Evolutionary conservation across 2,113 vertebrate genomes (phyloP).

Genomic region (Lagopus muta): DNA sequence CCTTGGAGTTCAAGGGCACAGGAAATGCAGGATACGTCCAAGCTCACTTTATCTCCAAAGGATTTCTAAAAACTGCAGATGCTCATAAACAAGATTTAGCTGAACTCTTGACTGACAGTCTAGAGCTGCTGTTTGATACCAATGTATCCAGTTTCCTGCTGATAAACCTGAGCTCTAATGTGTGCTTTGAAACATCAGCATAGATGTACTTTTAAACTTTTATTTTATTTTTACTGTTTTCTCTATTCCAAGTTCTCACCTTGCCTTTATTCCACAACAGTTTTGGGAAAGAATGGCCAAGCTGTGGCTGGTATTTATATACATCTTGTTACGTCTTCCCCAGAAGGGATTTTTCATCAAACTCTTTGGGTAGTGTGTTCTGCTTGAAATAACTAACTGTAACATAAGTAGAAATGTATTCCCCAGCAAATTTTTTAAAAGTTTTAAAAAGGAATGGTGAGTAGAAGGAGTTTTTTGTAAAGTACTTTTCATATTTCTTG

Average conservation of each 20-base stretch:
- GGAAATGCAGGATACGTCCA: conserved; percentile 7
- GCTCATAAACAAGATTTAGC: conserved; percentile 33
- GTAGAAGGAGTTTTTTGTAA: neutral
- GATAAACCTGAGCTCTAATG: conserved; percentile 32
- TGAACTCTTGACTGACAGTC: conserved; percentile 55
- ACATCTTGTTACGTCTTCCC: conserved; percentile 57
- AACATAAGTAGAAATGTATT: neutral
- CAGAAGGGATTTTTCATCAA: conserved; percentile 42
- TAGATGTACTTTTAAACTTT: neutral
- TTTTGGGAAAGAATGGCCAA: conserved; percentile 30
- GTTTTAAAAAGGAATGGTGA: neutral
- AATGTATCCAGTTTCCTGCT: conserved; percentile 13
- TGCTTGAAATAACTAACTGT: neutral
- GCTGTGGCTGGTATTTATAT: conserved; percentile 25
- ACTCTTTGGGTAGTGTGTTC: conserved; percentile 6
- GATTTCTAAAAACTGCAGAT: conserved; percentile 4
- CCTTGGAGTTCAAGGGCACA: conserved; percentile 53
- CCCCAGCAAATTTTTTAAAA: neutral
- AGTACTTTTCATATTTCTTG: neutral
- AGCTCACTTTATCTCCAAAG: conserved; percentile 44
- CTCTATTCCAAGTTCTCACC: neutral
- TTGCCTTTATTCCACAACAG: neutral
- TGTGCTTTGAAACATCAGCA: conserved; percentile 45
- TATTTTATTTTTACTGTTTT: neutral
- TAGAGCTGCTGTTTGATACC: conserved; percentile 49